Base-by-base conservation (phyloP, 2,888 invertebrate genomes). In the Orthonychiurus folsomi region DNA sequence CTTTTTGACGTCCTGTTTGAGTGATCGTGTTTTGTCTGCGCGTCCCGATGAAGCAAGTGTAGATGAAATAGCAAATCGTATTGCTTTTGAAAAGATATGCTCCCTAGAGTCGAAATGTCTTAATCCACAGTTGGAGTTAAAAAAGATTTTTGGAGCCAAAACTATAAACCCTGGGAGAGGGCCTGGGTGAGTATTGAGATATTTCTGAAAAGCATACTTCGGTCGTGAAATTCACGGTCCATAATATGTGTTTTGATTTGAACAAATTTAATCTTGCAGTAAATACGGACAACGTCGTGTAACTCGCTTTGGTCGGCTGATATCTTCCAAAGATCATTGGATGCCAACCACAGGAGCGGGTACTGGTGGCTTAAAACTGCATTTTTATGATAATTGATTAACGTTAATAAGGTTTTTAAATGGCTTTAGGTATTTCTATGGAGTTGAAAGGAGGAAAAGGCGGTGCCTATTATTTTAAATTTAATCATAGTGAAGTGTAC, bases 61-160 rank as follows among this genome's bases (percentile, higher is more conserved):
- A n/a, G n/a, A n/a, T n/a, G n/a, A n/a, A n/a, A n/a, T n/a, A n/a
- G n/a, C n/a, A n/a, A n/a, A n/a, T n/a, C n/a, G n/a, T n/a, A n/a
- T n/a, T n/a, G n/a, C n/a, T n/a, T 68, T 63, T 55, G 67, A 82
- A 70, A 79, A 81, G 53, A 76, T 86, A 47, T 78, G 89, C 12
- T 79, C 78, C 58, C 81, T 88, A 26, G 86, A 87, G 67, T 80
- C 83, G 67, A 86, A 86, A 74, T 81, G 87, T 76, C 78, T 90
- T 24, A 89, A 89, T 79, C 84, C 87, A 15, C 86, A 86, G 69
- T 87, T 87, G 78, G 90, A 90, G 78, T 80, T 90, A 75, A 86
- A 86, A 66, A 82, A 85, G 74, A 88, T 89, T 74, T 90, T 90
- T 80, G 89, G 90, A 24, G 85, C 86, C 23, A 85, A 85, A 77